Percentiles rank a stretch among this genome's conserved stretches.
Conservation (phyloP, 2,113 vertebrate species). For the Corvus moneduloides region DNA sequence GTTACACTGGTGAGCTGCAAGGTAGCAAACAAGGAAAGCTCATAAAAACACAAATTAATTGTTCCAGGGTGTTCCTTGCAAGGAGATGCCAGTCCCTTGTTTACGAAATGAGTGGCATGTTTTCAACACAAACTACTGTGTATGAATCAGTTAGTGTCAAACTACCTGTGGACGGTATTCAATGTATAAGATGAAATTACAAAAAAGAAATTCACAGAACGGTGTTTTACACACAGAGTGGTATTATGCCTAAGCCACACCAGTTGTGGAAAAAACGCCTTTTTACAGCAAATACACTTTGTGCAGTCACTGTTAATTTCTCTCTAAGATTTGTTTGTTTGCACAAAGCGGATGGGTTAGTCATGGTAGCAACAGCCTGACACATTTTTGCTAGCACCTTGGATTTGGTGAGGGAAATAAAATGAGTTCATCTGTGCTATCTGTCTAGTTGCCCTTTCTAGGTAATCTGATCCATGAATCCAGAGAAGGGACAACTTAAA, state of each 20-base stretch:
- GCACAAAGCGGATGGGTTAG: conserved; percentile 22
- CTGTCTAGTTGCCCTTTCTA: conserved; percentile 57
- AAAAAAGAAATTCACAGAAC: background rate
- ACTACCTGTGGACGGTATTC: conserved; percentile 2
- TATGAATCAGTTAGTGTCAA: conserved; percentile 13
- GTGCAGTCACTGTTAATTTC: conserved; percentile 39
- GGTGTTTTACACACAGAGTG: conserved; percentile 36
- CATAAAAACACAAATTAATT: conserved; percentile 34
- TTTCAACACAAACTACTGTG: conserved; percentile 8
- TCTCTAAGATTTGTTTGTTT: conserved; percentile 52
- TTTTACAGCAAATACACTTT: conserved; percentile 50
- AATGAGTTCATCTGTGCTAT: conserved; percentile 32
- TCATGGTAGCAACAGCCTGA: conserved; percentile 14
- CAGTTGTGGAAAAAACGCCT: conserved; percentile 22
- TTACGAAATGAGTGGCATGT: conserved; percentile 2
- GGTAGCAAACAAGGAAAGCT: conserved; percentile 78
- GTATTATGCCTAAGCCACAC: conserved; percentile 48
- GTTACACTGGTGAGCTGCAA: conserved; percentile 68
- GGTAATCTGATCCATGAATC: conserved; percentile 62
- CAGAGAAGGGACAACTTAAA: conserved; percentile 72
- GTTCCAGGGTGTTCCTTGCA: conserved; percentile 28
- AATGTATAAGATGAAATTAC: conserved; percentile 16
- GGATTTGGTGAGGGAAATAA: conserved; percentile 18
- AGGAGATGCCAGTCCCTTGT: conserved; percentile 36
- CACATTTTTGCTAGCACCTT: conserved; percentile 33